Evolutionary conservation across 2,113 vertebrate species (phyloP).

Genomic region (Gopherus flavomarginatus): DNA sequence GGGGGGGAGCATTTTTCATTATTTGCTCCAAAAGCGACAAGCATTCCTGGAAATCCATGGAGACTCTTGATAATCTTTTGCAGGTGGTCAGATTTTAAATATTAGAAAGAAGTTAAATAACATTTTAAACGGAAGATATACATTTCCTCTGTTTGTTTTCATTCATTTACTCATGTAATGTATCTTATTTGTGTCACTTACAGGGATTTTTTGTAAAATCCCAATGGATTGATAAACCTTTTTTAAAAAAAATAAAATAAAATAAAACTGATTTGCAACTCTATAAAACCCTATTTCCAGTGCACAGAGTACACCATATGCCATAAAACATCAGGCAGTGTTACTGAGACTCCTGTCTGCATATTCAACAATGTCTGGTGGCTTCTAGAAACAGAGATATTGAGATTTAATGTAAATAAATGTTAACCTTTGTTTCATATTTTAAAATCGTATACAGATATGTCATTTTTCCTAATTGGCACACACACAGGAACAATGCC

Average conservation of each 20-base stretch:
- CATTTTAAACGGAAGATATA: slow-evolving; percentile 57
- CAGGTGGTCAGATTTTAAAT: slow-evolving; percentile 70
- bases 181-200: slow-evolving; percentile 37
- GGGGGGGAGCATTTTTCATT: not conserved
- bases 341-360: not conserved
- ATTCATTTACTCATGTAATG: slow-evolving; percentile 40
- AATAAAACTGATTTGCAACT: slow-evolving; percentile 14
- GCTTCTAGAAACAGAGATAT: slow-evolving; percentile 45
- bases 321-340: not conserved
- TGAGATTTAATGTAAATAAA: slow-evolving; percentile 54
- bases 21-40: slow-evolving; percentile 54
- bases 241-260: not conserved
- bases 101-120: slow-evolving; percentile 47
- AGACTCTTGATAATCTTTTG: slow-evolving; percentile 54
- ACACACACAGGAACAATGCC: not conserved
- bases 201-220: slow-evolving; percentile 2
- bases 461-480: slow-evolving; percentile 2
- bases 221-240: not conserved
- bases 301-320: not conserved
- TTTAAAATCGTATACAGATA: not conserved
- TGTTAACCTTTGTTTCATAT: not conserved
- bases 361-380: slow-evolving; percentile 24
- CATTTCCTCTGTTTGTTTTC: slow-evolving; percentile 61
- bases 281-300: not conserved
- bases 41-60: slow-evolving; percentile 61